Conservation (phyloP, 1,140 invertebrate species). For the Nephila pilipes region DNA sequence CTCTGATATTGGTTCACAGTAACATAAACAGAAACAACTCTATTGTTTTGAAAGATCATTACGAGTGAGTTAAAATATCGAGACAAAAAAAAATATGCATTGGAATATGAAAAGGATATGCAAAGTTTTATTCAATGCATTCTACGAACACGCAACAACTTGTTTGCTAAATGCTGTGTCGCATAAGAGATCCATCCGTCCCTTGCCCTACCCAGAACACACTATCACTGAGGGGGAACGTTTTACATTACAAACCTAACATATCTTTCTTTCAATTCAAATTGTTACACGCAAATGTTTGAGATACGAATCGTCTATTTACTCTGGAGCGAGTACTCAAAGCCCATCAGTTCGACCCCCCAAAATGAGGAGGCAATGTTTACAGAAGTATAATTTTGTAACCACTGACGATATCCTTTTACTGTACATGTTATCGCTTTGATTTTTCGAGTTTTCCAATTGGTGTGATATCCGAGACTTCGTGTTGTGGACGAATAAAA, state of each 20-base stretch:
- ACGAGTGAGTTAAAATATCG: background rate
- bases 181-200: slow-evolving; percentile 18
- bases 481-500: background rate
- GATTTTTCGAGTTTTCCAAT: slow-evolving; percentile 12
- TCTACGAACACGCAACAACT: slow-evolving; percentile 38
- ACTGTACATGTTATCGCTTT: slow-evolving; percentile 34
- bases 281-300: slow-evolving; percentile 62
- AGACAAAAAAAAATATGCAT: background rate
- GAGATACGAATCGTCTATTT: slow-evolving; percentile 48
- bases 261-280: slow-evolving; percentile 33
- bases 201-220: slow-evolving; percentile 30
- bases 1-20: background rate
- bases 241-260: slow-evolving; percentile 60
- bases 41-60: slow-evolving; percentile 20
- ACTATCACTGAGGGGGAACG: background rate
- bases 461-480: slow-evolving; percentile 37
- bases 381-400: slow-evolving; percentile 68
- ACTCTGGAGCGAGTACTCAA: slow-evolving; percentile 13
- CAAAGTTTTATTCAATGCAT: slow-evolving; percentile 27
- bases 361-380: slow-evolving; percentile 50
- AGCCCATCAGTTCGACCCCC: background rate
- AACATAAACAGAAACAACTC: slow-evolving; percentile 19
- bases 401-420: background rate
- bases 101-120: background rate
- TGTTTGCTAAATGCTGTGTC: slow-evolving; percentile 35